Percentiles rank a stretch among this genome's conserved stretches.
These are phyloP conservation scores for Sceliomorpha sp. DNA, from an alignment of 2,888 invertebrate genomes.

Conservation along the genomic window DNA sequence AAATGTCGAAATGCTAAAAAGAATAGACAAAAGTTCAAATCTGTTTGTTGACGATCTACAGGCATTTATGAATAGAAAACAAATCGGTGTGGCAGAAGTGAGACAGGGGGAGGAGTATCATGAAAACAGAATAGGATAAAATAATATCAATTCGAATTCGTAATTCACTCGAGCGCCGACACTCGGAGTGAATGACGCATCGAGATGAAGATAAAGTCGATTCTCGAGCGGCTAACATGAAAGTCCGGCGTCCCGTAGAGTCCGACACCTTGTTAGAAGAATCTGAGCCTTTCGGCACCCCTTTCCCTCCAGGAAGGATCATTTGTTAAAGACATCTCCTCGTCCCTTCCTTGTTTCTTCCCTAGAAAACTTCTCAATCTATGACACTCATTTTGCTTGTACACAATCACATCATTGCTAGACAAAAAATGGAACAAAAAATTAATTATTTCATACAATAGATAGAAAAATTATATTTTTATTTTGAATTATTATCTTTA, in stretches of 20 bases:
- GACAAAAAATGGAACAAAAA: slow-evolving; percentile 10
- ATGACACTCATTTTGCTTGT: slow-evolving; percentile 35
- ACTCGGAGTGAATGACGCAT: slow-evolving; percentile 63
- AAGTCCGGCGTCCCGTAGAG: slow-evolving; percentile 71
- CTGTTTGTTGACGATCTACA: slow-evolving; percentile 45
- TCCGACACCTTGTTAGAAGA: slow-evolving; percentile 77
- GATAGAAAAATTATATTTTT: no score
- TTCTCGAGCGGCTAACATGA: slow-evolving; percentile 73
- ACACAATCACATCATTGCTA: slow-evolving; percentile 17
- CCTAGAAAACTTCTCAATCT: slow-evolving; percentile 46
- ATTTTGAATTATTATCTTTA: slow-evolving; percentile 10
- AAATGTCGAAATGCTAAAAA: no score
- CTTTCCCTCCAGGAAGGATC: slow-evolving; percentile 69
- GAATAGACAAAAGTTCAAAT: no score
- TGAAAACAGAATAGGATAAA: slow-evolving; percentile 29
- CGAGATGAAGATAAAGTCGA: slow-evolving; percentile 75
- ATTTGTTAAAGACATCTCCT: slow-evolving; percentile 70
- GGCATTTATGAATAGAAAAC: slow-evolving; percentile 42
- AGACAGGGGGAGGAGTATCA: slow-evolving; percentile 37
- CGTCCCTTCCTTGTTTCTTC: slow-evolving; percentile 29
- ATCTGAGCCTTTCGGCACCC: slow-evolving; percentile 68
- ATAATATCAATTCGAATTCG: slow-evolving; percentile 71
- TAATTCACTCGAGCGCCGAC: slow-evolving; percentile 68
- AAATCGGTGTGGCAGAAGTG: slow-evolving; percentile 49
- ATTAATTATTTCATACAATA: no score